phyloP scores from a whole-genome alignment of 2,888 invertebrate genomes.

The Tribolium freemani region DNA sequence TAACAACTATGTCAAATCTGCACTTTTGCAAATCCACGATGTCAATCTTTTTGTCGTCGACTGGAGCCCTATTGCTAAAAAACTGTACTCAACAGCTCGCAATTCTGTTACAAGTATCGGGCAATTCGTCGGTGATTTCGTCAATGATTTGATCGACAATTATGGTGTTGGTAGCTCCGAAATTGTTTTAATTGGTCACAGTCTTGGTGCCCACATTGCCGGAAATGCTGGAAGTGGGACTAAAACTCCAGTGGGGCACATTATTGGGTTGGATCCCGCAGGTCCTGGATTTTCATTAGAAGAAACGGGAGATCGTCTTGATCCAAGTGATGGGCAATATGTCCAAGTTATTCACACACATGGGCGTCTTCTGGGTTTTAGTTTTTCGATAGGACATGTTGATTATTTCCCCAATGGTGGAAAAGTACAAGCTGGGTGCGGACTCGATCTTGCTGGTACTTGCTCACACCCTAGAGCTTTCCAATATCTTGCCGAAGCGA shows the following conservation, averaged over 20 bases:
- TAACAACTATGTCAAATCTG: slow-evolving; percentile 49
- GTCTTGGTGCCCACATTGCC: slow-evolving; percentile 60
- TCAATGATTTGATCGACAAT: slow-evolving; percentile 48
- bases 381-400: slow-evolving; percentile 20
- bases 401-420: slow-evolving; percentile 40
- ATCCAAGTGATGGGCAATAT: slow-evolving; percentile 55
- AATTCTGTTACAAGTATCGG: slow-evolving; percentile 53
- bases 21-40: slow-evolving; percentile 53
- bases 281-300: slow-evolving; percentile 48
- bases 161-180: slow-evolving; percentile 47
- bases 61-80: slow-evolving; percentile 55
- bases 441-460: slow-evolving; percentile 29
- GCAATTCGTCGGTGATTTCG: slow-evolving; percentile 53
- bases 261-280: slow-evolving; percentile 61
- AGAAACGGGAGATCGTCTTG: slow-evolving; percentile 52
- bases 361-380: slow-evolving; percentile 28
- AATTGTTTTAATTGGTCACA: slow-evolving; percentile 55
- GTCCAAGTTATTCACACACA: slow-evolving; percentile 59
- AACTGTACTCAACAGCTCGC: slow-evolving; percentile 49
- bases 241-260: slow-evolving; percentile 52
- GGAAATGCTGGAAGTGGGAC: slow-evolving; percentile 55
- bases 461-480: slow-evolving; percentile 60
- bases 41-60: slow-evolving; percentile 62
- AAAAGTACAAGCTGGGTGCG: slow-evolving; percentile 33
- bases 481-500: slow-evolving; percentile 67